Conservation (phyloP, 2,113 vertebrate genomes). For the Nyctereutes procyonoides region DNA sequence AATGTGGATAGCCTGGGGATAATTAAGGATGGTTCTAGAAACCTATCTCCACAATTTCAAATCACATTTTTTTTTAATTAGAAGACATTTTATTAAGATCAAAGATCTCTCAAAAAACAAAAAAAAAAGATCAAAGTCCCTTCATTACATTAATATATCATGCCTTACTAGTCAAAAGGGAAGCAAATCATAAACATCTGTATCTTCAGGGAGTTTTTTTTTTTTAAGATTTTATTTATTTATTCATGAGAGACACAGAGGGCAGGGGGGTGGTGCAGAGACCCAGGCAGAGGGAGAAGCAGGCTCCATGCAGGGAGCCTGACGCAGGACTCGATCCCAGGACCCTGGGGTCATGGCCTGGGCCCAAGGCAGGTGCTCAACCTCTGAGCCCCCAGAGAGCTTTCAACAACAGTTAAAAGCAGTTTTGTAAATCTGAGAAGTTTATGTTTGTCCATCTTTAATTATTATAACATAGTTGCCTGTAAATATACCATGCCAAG, state of each 20-base stretch:
- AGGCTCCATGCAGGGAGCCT: no score
- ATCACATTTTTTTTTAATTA: background rate
- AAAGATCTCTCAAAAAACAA: background rate
- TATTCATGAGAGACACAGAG: no score
- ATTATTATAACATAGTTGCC: background rate
- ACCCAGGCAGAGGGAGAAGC: no score
- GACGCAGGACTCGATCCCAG: no score
- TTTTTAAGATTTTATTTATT: no score
- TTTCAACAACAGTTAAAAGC: background rate
- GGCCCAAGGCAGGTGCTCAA: no score
- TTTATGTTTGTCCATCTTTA: background rate
- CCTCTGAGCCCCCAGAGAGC: background rate
- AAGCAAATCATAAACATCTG: conserved; percentile 39
- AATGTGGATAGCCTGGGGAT: background rate
- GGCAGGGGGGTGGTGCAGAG: no score
- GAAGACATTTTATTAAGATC: background rate
- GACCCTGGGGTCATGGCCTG: no score
- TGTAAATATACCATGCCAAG: background rate
- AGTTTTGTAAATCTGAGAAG: background rate
- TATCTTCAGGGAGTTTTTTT: background rate
- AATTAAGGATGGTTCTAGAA: background rate
- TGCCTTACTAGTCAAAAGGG: conserved; percentile 21
- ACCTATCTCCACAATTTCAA: background rate
- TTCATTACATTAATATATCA: background rate
- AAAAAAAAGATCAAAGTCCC: background rate